These are phyloP conservation scores for Metalampra italica DNA, from an alignment of 2,888 invertebrate species.

Conservation along the genomic window DNA sequence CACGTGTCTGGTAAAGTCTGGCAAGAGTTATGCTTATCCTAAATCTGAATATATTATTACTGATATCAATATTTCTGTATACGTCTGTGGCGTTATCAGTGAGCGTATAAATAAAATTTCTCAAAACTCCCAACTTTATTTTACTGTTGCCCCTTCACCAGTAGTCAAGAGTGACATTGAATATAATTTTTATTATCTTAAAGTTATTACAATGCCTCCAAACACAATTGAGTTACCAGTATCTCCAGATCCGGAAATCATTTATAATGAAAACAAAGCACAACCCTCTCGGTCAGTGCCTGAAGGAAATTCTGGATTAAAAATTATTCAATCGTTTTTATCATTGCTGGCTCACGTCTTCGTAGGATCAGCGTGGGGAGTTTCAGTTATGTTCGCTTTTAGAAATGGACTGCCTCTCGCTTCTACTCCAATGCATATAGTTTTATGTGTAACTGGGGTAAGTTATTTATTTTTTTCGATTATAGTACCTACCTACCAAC, in stretches of 20 bases:
- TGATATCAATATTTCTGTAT: background rate
- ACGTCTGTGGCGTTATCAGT: background rate
- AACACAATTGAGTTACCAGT: constrained; percentile 4
- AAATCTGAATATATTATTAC: background rate
- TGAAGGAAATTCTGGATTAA: background rate
- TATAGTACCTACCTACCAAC: too few species aligned
- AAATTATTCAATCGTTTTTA: constrained; percentile 16
- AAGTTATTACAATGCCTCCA: constrained; percentile 3
- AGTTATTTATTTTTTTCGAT: constrained; percentile 12
- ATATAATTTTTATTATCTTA: too few species aligned
- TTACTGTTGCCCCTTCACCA: background rate
- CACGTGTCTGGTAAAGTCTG: too few species aligned
- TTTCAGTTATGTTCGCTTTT: constrained; percentile 15
- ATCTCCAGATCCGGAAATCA: background rate
- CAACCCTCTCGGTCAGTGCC: background rate
- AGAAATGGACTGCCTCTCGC: constrained; percentile 16
- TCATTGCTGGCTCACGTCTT: constrained; percentile 19
- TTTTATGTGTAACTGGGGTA: constrained; percentile 25
- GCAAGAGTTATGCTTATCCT: background rate
- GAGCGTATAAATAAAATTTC: background rate
- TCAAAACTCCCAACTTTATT: background rate
- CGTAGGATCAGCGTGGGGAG: constrained; percentile 18
- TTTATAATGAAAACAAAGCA: background rate
- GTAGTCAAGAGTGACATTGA: too few species aligned
- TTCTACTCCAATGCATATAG: constrained; percentile 17